Evolutionary conservation across 1,140 invertebrate species (phyloP), one percentile per base, ranked within the genome.

Genomic region (Eufriesea mexicana): DNA sequence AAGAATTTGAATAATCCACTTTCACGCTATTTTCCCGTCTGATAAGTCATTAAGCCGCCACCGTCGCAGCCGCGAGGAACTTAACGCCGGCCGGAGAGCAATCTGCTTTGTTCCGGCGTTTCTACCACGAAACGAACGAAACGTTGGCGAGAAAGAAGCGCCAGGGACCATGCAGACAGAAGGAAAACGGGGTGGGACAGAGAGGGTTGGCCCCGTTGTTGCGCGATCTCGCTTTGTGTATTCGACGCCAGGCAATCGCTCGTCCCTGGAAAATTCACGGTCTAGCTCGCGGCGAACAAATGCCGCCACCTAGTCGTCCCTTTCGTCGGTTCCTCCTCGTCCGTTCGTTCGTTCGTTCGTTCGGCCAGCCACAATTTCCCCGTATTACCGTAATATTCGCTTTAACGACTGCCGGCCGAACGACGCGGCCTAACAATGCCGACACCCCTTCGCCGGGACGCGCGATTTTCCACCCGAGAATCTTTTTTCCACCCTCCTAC

Each of bases 181-280:
- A 75, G 66, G 57, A 8, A 59, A 45, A 9, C 5, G 16, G 23
- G 20, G 20, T 5, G 12, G 25, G 25, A 55, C 2, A 42, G 51
- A 35, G 20, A 54, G n/a, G 18, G 59, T 2, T 2, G 68, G 25
- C 42, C 16, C 5, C 54, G 79, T 73, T 71, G 74, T 70, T 70
- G 70, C 73, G 35, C 71, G 75, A 78, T 81, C 66, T 84, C 74
- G 81, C 85, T 88, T 88, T 88, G 86, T 88, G 82, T 79, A 87
- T 87, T 86, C 83, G 86, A 84, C 76, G 81, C 42, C 61, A 54
- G 54, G 64, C 67, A 61, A 77, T 86, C 68, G 76, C 81, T 87
- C 85, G 85, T 84, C 72, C 75, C 88, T 88, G 74, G 82, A 72
- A 84, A 91, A 91, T 91, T 91, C 88, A 91, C 86, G 90, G 83